Percentiles rank a stretch among this genome's conserved stretches.
These are phyloP conservation scores for Plecturocebus donacophilus DNA, from an alignment of 2,113 vertebrate genomes.

Conservation along the genomic window DNA sequence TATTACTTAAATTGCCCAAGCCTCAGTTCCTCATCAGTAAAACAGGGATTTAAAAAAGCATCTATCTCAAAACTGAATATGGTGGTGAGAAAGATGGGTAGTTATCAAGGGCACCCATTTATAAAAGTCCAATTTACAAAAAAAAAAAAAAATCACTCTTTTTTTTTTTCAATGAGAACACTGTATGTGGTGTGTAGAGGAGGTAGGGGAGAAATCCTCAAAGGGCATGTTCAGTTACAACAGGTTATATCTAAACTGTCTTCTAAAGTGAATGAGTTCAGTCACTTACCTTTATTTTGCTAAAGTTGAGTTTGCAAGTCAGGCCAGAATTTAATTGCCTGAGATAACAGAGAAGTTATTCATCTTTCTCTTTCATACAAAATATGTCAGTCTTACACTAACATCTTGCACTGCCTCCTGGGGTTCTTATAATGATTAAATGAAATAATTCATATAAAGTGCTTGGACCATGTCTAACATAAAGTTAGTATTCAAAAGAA, in stretches of 20 bases:
- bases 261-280: background rate
- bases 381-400: background rate
- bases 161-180: background rate
- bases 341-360: background rate
- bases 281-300: background rate
- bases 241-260: background rate
- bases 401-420: background rate
- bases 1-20: background rate
- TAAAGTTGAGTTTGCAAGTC: background rate
- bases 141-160: background rate
- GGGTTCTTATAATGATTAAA: background rate
- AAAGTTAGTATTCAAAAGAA: background rate
- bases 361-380: background rate
- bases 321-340: background rate
- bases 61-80: slow-evolving; percentile 8
- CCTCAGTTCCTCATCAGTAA: background rate
- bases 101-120: background rate
- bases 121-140: background rate
- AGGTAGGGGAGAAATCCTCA: background rate
- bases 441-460: background rate
- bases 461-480: background rate
- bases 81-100: background rate
- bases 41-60: background rate
- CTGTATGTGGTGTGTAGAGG: background rate
- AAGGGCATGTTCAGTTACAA: background rate